Base-by-base conservation (phyloP, 92 coral and sea anemone genomes). In the Parazoanthus atlanticus region DNA sequence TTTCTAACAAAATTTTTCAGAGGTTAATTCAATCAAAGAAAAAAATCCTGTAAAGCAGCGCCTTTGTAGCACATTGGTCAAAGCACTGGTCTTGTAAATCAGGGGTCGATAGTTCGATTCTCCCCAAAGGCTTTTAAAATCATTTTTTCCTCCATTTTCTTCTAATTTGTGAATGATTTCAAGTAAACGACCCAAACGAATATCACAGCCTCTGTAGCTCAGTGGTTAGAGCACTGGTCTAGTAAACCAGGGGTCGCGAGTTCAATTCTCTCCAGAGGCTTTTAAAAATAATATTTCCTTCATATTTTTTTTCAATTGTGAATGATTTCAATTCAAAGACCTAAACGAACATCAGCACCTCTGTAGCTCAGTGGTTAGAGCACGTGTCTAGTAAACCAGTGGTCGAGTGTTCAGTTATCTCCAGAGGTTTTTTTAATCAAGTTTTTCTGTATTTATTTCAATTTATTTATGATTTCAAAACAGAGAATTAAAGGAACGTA, bases 1-100 rank as follows among this genome's bases (percentile, higher is more conserved):
- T 46, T 46, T 46, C 11, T 8, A 8, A 10, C 12, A 46, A 46
- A 46, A 46, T 46, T 0, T 46, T 46, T 7, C 12, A 46, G 12
- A 46, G 49, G 11, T 46, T 46, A 46, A 9, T 46, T 10, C 11
- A 46, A 46, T 46, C 49, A 46, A 7, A 8, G 12, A 46, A 46
- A 0, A 46, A 9, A 46, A 46, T 0, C 12, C 1, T 46, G 12
- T 11, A 46, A 9, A 46, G 12, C 0, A 46, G 49, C 49, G 87
- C 87, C 91, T 89, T 66, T 83, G 91, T 93, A 94, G 98, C 93
- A 93, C 94, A 91, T 94, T 76, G 93, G 93, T 56, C 64, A 95
- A 93, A 95, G 98, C 98, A 91, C 93, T 94, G 94, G 98, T 94
- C 95, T 94, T 95, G 95, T 91, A 94, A 94, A 93, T 95, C 95